Evolutionary conservation across 2,113 vertebrate genomes (phyloP), one percentile per base, ranked within the genome.

Genomic region (Notothenia rossii): DNA sequence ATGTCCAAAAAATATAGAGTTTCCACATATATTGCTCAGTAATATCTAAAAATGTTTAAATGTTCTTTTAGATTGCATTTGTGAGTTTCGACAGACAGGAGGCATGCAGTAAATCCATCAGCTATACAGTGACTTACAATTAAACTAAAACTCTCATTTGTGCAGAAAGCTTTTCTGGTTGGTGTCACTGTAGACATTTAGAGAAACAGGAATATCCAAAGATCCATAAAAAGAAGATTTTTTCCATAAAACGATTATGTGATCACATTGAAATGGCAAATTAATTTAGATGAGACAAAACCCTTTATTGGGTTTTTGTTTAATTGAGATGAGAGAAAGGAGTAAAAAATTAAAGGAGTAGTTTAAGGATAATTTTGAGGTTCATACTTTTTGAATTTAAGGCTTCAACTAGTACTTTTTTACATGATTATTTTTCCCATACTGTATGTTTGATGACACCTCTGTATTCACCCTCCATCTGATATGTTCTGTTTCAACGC

Each of bases 71-170:
- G 56, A 7, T 56, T 1, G 9, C 29, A 4, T 48, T 46, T n/a
- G 20, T 56, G 17, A 22, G 64, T 49, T 69, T 50, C 60, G 58
- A 60, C 17, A 56, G 72, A 59, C 61, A 33, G 60, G 70, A 50
- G 2, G 18, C 40, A 4, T 14, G 18, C 43, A 46, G 46, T 78
- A 36, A 82, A 72, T 36, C 56, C n/a, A 67, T 13, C 78, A 49
- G 56, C 54, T 64, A 58, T 60, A 63, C 60, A 53, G 11, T 36
- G 58, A 60, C 53, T 25, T 13, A 12, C 33, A 69, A 11, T 55
- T 58, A 54, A 49, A 48, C 11, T 5, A 10, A n/a, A 17, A 60
- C 55, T 10, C 2, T 22, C 25, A 25, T 75, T 11, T 72, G 61
- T 60, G 51, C 12, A 15, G 9, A 18, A 12, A 29, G 46, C 62